Base-by-base conservation (phyloP, 2,888 invertebrate species). In the Polyploca ridens region DNA sequence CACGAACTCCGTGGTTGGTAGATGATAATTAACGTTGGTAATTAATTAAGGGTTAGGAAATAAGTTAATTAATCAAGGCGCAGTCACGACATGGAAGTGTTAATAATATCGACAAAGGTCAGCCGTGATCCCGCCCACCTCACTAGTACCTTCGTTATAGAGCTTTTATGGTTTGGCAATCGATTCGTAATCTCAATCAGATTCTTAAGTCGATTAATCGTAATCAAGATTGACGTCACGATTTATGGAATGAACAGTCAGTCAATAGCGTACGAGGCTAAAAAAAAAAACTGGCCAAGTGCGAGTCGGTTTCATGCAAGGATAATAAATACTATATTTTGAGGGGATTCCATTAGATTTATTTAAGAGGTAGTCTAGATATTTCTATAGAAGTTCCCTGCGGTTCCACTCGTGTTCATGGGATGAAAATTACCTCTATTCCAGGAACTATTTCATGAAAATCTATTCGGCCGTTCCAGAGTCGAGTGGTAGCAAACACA, bases 21-120 rank as follows among this genome's bases (percentile, higher is more conserved):
- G 80, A 77, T 75, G 81, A 81, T 87, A 82, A 87, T 87, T 87
- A 84, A 79, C 78, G 80, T 61, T 61, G 16, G 13, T 85, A 86
- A 89, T 88, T 88, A 89, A 88, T 89, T 88, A 85, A 78, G 54
- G 54, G 78, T 85, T 82, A 82, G 78, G 81, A 84, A 82, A 84
- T 77, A 61, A 41, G 81, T 83, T 84, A 85, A 83, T 82, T 81
- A 88, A 86, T 81, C 83, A 82, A 82, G 80, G 75, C 73, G 76
- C 71, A 77, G 82, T 85, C 85, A 85, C 86, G 87, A 86, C 78
- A 77, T 65, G 71, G 76, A 76, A 81, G 82, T 85, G 81, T 83
- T 82, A 77, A 82, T 83, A 79, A 81, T 76, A 77, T 70, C 69
- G 69, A 71, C 73, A 81, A 82, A 87, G 87, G 85, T 86, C 83